phyloP scores from a whole-genome alignment of 1,140 invertebrate genomes.

The Goniozus legneri region DNA sequence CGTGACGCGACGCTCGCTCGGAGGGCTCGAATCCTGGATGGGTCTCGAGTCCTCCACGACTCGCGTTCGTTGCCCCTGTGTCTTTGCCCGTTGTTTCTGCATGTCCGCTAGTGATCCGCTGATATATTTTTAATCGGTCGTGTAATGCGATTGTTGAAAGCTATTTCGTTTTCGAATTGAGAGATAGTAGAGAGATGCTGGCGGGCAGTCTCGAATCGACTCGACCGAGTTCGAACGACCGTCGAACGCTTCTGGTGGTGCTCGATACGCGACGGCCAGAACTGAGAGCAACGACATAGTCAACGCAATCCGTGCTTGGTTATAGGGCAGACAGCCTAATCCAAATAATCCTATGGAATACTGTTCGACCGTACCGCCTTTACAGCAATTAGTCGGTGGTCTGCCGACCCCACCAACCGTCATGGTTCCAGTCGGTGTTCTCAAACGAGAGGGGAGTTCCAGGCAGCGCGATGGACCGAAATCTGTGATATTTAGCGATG shows the following conservation, averaged over 20 bases:
- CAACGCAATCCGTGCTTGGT: constrained; percentile 52
- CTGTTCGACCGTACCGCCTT: constrained; percentile 80
- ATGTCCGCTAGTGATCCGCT: neutral
- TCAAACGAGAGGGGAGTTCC: constrained; percentile 68
- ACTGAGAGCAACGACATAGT: constrained; percentile 53
- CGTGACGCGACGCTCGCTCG: no score
- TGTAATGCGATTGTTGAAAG: no score
- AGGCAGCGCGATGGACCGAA: constrained; percentile 61
- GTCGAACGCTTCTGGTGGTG: neutral
- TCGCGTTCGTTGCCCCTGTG: no score
- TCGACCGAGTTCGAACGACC: neutral
- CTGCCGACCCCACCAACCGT: constrained; percentile 67
- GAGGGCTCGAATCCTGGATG: no score
- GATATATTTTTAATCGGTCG: neutral
- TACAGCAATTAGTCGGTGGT: constrained; percentile 65
- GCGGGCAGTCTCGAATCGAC: neutral
- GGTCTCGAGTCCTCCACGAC: no score
- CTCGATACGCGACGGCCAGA: constrained; percentile 55
- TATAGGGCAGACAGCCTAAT: constrained; percentile 65
- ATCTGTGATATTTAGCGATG: constrained; percentile 89
- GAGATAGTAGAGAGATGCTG: neutral
- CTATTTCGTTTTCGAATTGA: neutral
- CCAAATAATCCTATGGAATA: constrained; percentile 90
- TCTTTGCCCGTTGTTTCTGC: neutral
- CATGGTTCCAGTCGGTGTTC: constrained; percentile 81